Conservation (phyloP, 2,888 invertebrate species). For the Nomada lathburiana region DNA sequence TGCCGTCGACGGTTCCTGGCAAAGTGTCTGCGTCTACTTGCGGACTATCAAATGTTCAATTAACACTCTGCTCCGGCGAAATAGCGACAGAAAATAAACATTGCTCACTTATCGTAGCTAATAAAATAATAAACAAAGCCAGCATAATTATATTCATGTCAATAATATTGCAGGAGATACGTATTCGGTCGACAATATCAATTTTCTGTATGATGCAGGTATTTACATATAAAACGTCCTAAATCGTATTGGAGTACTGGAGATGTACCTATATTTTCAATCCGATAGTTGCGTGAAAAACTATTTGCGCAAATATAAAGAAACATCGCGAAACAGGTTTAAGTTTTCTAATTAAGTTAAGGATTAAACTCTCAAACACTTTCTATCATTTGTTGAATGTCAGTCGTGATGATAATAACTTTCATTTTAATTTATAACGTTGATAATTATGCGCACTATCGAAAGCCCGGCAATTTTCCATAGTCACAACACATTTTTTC, state of each 20-base stretch:
- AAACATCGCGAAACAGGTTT: too few relatives aligned
- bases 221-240: neutral
- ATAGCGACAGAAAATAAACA: too few relatives aligned
- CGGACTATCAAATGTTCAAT: conserved; percentile 70
- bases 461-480: too few relatives aligned
- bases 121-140: neutral
- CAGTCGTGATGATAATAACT: too few relatives aligned
- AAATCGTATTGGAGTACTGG: neutral
- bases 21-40: conserved; percentile 75
- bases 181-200: neutral
- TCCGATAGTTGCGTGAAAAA: too few relatives aligned
- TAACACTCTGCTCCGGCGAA: neutral
- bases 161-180: conserved; percentile 16
- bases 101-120: neutral
- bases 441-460: too few relatives aligned
- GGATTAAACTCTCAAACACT: too few relatives aligned
- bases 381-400: too few relatives aligned
- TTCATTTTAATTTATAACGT: too few relatives aligned
- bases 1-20: conserved; percentile 70
- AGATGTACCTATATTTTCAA: neutral
- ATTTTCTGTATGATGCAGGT: conserved; percentile 14
- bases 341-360: too few relatives aligned
- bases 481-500: too few relatives aligned
- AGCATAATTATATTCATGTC: neutral
- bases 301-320: too few relatives aligned